Conservation (phyloP, 2,888 invertebrate genomes). For the Pristionchus maxplancki region DNA sequence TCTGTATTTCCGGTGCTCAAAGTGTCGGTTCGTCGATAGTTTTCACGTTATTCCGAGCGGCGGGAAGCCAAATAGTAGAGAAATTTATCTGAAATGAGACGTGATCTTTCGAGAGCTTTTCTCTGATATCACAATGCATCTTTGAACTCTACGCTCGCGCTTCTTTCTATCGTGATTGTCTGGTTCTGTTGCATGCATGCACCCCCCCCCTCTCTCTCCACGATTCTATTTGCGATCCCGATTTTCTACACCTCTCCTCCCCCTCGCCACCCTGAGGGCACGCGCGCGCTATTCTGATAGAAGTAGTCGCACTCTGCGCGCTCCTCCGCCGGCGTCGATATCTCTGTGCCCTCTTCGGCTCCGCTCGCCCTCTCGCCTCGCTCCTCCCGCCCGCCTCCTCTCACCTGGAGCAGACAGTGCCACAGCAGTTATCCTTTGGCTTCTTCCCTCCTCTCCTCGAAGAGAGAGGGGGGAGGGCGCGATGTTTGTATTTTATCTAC, state of each 20-base stretch:
- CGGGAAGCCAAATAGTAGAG: too few species aligned
- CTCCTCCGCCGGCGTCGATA: background rate
- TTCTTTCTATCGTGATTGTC: background rate
- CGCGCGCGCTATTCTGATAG: constrained; percentile 6
- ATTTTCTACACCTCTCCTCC: constrained; percentile 30
- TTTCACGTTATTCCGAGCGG: too few species aligned
- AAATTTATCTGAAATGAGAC: too few species aligned
- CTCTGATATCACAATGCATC: background rate
- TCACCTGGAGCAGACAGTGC: background rate
- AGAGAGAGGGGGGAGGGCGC: too few species aligned
- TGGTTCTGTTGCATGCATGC: constrained; percentile 17
- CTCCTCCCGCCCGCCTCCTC: background rate
- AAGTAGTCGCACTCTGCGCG: background rate
- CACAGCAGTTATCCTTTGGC: constrained; percentile 24
- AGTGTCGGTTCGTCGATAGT: too few species aligned
- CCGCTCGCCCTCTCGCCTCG: background rate
- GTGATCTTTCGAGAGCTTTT: too few species aligned
- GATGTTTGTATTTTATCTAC: constrained; percentile 29
- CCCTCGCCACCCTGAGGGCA: constrained; percentile 20
- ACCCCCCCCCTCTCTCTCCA: background rate
- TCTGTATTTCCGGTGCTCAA: too few species aligned
- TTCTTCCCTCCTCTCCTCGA: background rate
- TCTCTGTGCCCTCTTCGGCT: background rate
- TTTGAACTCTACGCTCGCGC: background rate
- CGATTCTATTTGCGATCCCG: constrained; percentile 22